These are phyloP conservation scores for Drosophila kikkawai DNA, from an alignment of 1,140 invertebrate genomes.

Conservation along the genomic window DNA sequence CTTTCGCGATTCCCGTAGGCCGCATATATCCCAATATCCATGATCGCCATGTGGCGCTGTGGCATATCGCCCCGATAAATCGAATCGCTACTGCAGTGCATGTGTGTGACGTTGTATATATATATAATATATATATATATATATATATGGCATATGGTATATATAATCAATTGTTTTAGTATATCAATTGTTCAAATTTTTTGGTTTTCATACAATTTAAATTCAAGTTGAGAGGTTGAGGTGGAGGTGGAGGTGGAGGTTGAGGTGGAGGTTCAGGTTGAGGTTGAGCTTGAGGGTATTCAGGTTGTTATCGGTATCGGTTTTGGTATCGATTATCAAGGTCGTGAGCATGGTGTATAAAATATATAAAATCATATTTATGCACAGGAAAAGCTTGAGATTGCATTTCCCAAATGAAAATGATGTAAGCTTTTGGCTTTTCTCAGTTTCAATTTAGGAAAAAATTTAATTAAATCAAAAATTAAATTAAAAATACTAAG, in stretches of 20 bases:
- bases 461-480: constrained; percentile 33
- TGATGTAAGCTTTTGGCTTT: constrained; percentile 4
- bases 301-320: constrained; percentile 9
- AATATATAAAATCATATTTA: constrained; percentile 35
- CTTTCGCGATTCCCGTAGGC: constrained; percentile 65
- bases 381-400: constrained; percentile 30
- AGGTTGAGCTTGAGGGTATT: constrained; percentile 1
- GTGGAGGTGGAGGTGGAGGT: background rate
- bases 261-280: background rate
- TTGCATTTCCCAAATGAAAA: constrained; percentile 18
- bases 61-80: constrained; percentile 89
- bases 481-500: constrained; percentile 16
- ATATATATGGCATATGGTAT: constrained; percentile 34
- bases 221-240: background rate
- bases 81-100: constrained; percentile 71
- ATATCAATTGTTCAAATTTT: constrained; percentile 17
- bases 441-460: constrained; percentile 27
- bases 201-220: background rate
- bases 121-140: background rate
- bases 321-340: background rate
- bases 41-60: constrained; percentile 66
- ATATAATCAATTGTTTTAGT: constrained; percentile 35
- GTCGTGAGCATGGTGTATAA: constrained; percentile 42
- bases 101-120: constrained; percentile 24
- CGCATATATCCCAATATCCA: constrained; percentile 65